phyloP scores from a whole-genome alignment of 2,797 vertebrate species.

The Silurus aristotelis region DNA sequence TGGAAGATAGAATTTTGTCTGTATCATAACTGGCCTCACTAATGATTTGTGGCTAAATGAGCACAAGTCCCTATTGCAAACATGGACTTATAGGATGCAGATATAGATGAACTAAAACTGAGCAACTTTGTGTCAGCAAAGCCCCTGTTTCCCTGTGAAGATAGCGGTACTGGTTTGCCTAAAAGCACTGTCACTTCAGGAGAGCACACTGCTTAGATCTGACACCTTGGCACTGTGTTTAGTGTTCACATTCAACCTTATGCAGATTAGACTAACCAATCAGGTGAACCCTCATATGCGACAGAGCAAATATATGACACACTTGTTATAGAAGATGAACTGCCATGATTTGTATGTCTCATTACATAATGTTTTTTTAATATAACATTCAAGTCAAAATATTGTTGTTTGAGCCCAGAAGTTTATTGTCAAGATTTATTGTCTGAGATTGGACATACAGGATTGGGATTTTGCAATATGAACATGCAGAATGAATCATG shows the following conservation, averaged over 20 bases:
- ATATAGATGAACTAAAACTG: background rate
- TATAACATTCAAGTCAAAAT: background rate
- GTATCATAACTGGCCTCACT: too few relatives aligned
- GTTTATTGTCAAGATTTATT: too few relatives aligned
- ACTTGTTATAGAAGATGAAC: background rate
- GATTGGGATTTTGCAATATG: too few relatives aligned
- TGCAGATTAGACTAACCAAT: background rate
- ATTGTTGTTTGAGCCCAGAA: too few relatives aligned
- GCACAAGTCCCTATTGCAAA: too few relatives aligned
- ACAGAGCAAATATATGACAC: background rate
- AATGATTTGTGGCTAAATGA: too few relatives aligned
- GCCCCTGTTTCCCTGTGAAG: background rate
- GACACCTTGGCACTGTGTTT: background rate
- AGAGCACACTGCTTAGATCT: background rate
- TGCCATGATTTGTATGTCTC: background rate
- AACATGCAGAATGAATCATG: too few relatives aligned
- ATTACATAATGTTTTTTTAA: background rate
- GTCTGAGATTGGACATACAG: too few relatives aligned
- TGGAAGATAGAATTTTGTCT: too few relatives aligned
- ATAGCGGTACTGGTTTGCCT: background rate
- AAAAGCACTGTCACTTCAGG: background rate
- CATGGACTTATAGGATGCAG: background rate
- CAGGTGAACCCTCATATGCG: background rate
- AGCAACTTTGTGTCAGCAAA: background rate
- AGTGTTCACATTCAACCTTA: background rate